Conservation (phyloP, 2,797 vertebrate genomes). For the Zenarchopterus dispar region DNA sequence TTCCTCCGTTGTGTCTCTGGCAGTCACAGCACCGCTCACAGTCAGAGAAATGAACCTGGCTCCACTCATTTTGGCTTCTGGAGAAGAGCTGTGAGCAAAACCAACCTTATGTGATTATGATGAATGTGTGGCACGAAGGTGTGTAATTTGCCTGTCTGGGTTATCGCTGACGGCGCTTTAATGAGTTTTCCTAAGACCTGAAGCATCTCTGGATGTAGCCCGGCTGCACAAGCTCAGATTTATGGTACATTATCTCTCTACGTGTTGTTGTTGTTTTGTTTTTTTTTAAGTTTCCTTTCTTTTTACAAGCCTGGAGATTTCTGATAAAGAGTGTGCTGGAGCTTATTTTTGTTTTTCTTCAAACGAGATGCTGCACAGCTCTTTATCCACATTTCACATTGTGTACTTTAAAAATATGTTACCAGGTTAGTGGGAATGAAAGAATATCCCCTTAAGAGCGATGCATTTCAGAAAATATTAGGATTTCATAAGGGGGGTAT, state of each 20-base stretch:
- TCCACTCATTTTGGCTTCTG: constrained; percentile 47
- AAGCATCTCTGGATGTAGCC: constrained; percentile 37
- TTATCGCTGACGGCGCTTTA: constrained; percentile 60
- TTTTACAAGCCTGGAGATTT: constrained; percentile 15
- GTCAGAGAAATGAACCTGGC: constrained; percentile 65
- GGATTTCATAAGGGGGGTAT: neutral
- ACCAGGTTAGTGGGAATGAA: constrained; percentile 1
- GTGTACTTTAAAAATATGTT: neutral
- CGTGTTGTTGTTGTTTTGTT: constrained; percentile 19
- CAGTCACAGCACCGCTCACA: constrained; percentile 29
- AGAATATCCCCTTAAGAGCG: neutral
- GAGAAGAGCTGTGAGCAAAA: constrained; percentile 43
- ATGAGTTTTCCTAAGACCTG: constrained; percentile 68
- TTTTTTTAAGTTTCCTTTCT: constrained; percentile 18
- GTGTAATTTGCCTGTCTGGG: constrained; percentile 71
- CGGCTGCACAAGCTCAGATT: constrained; percentile 39
- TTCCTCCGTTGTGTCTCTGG: constrained; percentile 40
- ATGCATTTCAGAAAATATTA: neutral
- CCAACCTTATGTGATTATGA: constrained; percentile 61
- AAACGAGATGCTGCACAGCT: constrained; percentile 11
- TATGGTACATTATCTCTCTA: constrained; percentile 40
- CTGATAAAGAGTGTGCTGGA: neutral
- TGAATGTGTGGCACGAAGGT: constrained; percentile 57
- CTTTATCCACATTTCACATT: neutral
- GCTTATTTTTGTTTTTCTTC: neutral